Evolutionary conservation across 2,888 invertebrate species (phyloP).

Genomic region (Polymixis flavicincta): DNA sequence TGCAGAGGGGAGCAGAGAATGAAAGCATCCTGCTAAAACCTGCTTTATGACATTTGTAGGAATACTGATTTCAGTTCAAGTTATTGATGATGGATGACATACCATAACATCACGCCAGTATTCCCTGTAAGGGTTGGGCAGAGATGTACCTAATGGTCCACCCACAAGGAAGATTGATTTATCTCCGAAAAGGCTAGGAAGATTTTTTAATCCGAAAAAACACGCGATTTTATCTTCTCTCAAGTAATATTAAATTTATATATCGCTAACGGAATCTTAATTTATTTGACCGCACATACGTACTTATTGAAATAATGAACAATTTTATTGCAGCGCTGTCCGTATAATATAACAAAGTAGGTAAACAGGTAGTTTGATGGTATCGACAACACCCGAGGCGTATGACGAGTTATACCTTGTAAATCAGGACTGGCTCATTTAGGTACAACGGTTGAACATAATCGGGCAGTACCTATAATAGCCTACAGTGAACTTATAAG

Average conservation of each 20-base stretch:
- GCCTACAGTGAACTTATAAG: not conserved
- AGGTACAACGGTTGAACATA: constrained; percentile 17
- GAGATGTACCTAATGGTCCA: not conserved
- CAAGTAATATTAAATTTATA: not conserved
- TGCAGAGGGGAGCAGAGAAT: constrained; percentile 72
- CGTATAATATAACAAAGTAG: constrained; percentile 50
- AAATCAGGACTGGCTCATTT: constrained; percentile 37
- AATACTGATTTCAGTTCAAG: constrained; percentile 11
- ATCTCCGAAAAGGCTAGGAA: not conserved
- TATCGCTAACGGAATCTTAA: constrained; percentile 17
- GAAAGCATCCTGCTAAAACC: constrained; percentile 62
- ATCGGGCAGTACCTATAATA: not conserved
- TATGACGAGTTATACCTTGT: constrained; percentile 48
- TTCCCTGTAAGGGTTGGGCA: not conserved
- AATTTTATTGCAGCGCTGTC: constrained; percentile 40
- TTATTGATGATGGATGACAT: not conserved
- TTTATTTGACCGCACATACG: constrained; percentile 33
- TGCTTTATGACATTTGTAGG: constrained; percentile 22
- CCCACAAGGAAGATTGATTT: not conserved
- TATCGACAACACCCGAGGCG: constrained; percentile 53
- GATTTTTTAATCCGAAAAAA: not conserved
- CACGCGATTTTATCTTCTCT: constrained; percentile 1
- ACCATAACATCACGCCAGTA: not conserved
- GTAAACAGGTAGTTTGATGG: constrained; percentile 55
- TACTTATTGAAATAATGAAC: constrained; percentile 49